Conservation (phyloP, 2,888 invertebrate species). For the Synanthedon myopaeformis region DNA sequence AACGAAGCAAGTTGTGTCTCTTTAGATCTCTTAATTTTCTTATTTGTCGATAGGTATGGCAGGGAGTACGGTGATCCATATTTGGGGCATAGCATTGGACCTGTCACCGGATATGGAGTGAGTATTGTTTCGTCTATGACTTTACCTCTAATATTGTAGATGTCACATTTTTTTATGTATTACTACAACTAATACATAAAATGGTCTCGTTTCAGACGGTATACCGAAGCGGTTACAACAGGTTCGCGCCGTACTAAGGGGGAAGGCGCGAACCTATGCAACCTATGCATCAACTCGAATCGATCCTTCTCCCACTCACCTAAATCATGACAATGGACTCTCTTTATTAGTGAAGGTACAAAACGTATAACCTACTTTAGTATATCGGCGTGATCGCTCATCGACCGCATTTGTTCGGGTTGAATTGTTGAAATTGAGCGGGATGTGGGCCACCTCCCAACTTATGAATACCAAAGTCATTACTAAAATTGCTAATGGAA, state of each 20-base stretch:
- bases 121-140: slow-evolving; percentile 29
- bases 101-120: slow-evolving; percentile 97
- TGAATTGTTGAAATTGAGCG: not conserved
- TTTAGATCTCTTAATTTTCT: not conserved
- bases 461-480: slow-evolving; percentile 65
- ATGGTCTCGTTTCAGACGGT: slow-evolving; percentile 77
- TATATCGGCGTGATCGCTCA: too few species aligned
- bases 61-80: slow-evolving; percentile 95
- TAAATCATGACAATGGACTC: slow-evolving; percentile 68
- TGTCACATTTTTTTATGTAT: too few species aligned
- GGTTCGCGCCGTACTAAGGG: slow-evolving; percentile 89
- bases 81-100: slow-evolving; percentile 95
- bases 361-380: slow-evolving; percentile 39
- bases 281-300: slow-evolving; percentile 56
- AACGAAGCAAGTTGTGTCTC: too few species aligned
- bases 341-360: slow-evolving; percentile 64
- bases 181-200: too few species aligned
- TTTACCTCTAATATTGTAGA: too few species aligned
- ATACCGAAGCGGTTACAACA: slow-evolving; percentile 94
- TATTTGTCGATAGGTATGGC: slow-evolving; percentile 76
- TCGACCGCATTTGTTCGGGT: not conserved
- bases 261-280: slow-evolving; percentile 48
- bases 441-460: slow-evolving; percentile 3
- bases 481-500: slow-evolving; percentile 55
- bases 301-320: slow-evolving; percentile 54